phyloP scores from a whole-genome alignment of 2,797 vertebrate species.

The Hypotaenidia philippensis region DNA sequence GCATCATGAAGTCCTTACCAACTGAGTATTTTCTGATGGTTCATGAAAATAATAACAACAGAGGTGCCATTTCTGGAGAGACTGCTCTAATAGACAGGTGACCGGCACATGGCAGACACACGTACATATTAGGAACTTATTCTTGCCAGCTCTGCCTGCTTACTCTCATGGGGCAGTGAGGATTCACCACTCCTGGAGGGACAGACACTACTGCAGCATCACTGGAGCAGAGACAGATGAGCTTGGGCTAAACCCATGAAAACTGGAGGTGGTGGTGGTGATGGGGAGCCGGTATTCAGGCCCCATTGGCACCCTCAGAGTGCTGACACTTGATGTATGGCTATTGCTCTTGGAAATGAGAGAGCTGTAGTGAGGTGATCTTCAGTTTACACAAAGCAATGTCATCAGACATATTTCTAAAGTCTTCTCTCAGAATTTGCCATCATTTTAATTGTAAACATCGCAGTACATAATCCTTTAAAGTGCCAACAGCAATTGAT shows the following conservation, averaged over 20 bases:
- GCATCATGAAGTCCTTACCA: neutral
- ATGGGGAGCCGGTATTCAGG: neutral
- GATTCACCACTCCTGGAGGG: fast-evolving
- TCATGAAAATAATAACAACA: neutral
- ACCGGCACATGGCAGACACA: fast-evolving
- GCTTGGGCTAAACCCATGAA: fast-evolving
- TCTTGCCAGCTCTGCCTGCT: neutral
- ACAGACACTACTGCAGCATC: neutral
- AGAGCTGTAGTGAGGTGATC: neutral
- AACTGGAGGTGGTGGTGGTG: neutral
- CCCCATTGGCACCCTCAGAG: fast-evolving
- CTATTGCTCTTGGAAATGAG: neutral
- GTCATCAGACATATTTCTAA: neutral
- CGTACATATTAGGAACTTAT: fast-evolving
- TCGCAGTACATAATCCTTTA: neutral
- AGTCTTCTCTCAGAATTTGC: neutral
- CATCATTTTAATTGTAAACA: neutral
- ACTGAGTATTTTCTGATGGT: neutral
- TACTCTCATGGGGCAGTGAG: neutral
- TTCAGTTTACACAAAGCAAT: neutral
- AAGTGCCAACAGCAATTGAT: neutral
- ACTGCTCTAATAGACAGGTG: neutral
- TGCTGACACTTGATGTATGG: neutral
- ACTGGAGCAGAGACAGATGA: neutral
- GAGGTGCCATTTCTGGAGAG: neutral